Base-by-base conservation (phyloP, 2,888 invertebrate species). In the Epinotia bilunana region DNA sequence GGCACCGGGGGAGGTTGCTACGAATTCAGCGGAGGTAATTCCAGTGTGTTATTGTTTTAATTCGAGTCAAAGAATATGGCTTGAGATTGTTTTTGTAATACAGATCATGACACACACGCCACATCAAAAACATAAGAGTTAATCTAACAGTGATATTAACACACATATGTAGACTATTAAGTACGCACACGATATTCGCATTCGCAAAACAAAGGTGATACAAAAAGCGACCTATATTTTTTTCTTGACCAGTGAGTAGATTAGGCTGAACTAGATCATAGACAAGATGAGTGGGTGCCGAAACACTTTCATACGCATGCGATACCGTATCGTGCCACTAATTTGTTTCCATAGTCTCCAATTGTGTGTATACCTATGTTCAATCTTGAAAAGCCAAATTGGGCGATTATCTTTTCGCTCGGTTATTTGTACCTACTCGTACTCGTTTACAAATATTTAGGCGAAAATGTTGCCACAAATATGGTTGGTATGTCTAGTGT, bases 221-320 rank as follows among this genome's bases (percentile, higher is more conserved):
- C 49, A 73, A 73, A 69, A 76, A 70, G 20, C 20, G 70, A 53
- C 65, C 76, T 55, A 65, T 73, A 64, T 65, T 39, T 39, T 39
- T 39, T 39, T 9, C 43, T 68, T 74, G 74, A 64, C 74, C 64
- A 74, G n/a, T 58, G 57, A 46, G 61, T 39, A 64, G 74, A 74
- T 74, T 71, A 71, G 64, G 9, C 61, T 67, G 72, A 76, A 76
- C 76, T 73, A 76, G 76, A 76, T 73, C 65, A 23, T 20, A 23
- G 13, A 61, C 64, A 64, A 69, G 64, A 73, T 16, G 72, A 72
- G 76, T 76, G 76, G 76, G 76, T 70, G 76, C 74, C 64, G 65
- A 76, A 75, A 61, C 67, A 76, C 76, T 76, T 71, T 73, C 73
- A 39, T 76, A 49, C 28, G 55, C 73, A 39, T 46, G 73, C 61